Percentiles rank a stretch among this genome's conserved stretches.
Conservation (phyloP, 64 coral and sea anemone species). For the Orbicella faveolata region DNA sequence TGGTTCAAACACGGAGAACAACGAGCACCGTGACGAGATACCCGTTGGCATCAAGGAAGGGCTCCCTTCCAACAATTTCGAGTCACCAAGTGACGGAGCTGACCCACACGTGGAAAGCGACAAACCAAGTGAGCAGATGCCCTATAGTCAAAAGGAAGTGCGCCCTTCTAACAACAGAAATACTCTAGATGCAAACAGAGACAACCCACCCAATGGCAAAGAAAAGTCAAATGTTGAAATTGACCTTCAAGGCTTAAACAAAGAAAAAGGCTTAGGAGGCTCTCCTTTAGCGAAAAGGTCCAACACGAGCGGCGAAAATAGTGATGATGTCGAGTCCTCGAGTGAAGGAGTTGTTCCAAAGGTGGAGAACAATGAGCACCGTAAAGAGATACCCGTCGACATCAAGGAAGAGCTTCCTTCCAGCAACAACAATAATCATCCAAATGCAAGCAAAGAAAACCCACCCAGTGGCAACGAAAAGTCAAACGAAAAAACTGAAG, state of each 20-base stretch:
- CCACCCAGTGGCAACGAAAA: not conserved
- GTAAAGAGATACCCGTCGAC: no score
- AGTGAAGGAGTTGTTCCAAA: not conserved
- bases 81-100: no score
- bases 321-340: not conserved
- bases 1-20: no score
- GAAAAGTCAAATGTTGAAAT: not conserved
- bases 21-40: no score
- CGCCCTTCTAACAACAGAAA: not conserved
- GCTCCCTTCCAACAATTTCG: no score
- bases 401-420: not conserved
- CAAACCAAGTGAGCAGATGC: no score
- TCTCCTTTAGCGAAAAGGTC: not conserved
- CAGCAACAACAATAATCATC: not conserved
- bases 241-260: not conserved
- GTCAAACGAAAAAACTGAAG: not conserved
- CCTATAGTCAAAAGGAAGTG: not conserved
- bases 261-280: not conserved
- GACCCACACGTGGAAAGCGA: fast-evolving
- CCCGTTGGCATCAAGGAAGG: no score
- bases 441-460: not conserved
- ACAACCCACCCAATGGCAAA: not conserved
- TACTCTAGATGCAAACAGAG: not conserved
- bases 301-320: no score
- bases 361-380: no score